Percentiles rank a stretch among this genome's conserved stretches.
Conservation (phyloP, 1,140 invertebrate species). For the Drosophila asahinai region DNA sequence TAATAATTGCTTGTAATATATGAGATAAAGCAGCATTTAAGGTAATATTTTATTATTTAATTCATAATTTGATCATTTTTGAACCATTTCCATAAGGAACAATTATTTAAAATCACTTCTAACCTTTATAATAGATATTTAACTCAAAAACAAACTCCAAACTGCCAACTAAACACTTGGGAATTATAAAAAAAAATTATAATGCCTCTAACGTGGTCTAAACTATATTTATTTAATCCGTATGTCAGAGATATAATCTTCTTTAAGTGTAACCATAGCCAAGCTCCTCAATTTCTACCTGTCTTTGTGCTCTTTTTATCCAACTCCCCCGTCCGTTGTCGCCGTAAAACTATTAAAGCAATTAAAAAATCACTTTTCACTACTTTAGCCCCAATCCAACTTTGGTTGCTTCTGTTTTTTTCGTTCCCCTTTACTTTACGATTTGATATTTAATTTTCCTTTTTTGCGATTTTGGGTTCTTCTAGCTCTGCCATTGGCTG, state of each 20-base stretch:
- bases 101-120: neutral
- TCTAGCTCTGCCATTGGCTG: conserved; percentile 45
- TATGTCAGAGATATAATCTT: too few species aligned
- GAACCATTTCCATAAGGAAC: neutral
- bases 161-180: neutral
- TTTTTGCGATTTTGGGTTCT: conserved; percentile 5
- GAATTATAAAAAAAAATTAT: neutral
- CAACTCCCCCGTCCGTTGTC: conserved; percentile 1
- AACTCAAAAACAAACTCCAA: neutral
- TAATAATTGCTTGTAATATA: too few species aligned
- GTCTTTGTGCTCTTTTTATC: neutral
- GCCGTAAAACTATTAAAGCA: conserved; percentile 68
- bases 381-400: conserved; percentile 46
- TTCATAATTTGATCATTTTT: neutral
- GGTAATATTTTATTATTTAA: neutral
- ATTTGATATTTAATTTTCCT: conserved; percentile 12
- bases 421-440: neutral
- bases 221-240: too few species aligned
- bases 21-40: too few species aligned
- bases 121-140: neutral
- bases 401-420: conserved; percentile 8
- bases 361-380: conserved; percentile 82
- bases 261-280: conserved; percentile 8
- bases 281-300: neutral
- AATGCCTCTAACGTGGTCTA: too few species aligned